Conservation (phyloP, 2,797 vertebrate genomes). For the Heteromormyrus szaboi region DNA sequence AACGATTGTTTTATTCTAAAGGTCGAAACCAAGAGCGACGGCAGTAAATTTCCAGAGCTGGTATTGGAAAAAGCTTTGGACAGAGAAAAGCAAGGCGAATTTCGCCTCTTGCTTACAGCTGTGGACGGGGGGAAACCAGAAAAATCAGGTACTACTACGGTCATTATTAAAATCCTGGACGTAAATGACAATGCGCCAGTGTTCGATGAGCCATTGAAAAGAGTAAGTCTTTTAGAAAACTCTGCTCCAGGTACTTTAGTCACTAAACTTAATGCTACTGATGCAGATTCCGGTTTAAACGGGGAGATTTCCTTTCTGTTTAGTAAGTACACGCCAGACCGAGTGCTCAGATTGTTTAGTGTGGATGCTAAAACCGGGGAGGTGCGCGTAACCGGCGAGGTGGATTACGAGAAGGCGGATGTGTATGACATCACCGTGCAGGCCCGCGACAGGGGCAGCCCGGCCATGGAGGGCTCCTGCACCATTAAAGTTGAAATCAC, state of each 20-base stretch:
- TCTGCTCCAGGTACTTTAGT: conserved; percentile 73
- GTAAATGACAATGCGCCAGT: conserved; percentile 86
- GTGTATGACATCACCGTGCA: conserved; percentile 80
- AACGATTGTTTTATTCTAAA: conserved; percentile 77
- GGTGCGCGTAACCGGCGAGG: conserved; percentile 68
- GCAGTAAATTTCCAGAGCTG: conserved; percentile 84
- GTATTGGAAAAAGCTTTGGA: conserved; percentile 81
- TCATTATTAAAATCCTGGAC: conserved; percentile 79
- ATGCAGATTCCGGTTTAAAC: conserved; percentile 78
- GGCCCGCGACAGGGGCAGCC: conserved; percentile 80
- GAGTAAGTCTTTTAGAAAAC: conserved; percentile 77
- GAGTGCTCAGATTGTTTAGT: conserved; percentile 65
- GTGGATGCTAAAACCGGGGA: conserved; percentile 78
- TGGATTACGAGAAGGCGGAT: conserved; percentile 79
- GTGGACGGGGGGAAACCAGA: conserved; percentile 81
- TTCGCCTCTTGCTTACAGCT: conserved; percentile 79
- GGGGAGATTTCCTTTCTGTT: conserved; percentile 80
- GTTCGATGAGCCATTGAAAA: conserved; percentile 72
- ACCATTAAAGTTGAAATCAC: conserved; percentile 79
- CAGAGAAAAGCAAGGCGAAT: conserved; percentile 74
- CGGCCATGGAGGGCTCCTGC: conserved; percentile 88
- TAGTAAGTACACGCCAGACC: conserved; percentile 80
- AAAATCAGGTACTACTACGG: conserved; percentile 74
- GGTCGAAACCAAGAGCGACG: conserved; percentile 80
- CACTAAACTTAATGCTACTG: conserved; percentile 80